Base-by-base conservation (phyloP, 2,797 vertebrate species). In the Erethizon dorsatum region DNA sequence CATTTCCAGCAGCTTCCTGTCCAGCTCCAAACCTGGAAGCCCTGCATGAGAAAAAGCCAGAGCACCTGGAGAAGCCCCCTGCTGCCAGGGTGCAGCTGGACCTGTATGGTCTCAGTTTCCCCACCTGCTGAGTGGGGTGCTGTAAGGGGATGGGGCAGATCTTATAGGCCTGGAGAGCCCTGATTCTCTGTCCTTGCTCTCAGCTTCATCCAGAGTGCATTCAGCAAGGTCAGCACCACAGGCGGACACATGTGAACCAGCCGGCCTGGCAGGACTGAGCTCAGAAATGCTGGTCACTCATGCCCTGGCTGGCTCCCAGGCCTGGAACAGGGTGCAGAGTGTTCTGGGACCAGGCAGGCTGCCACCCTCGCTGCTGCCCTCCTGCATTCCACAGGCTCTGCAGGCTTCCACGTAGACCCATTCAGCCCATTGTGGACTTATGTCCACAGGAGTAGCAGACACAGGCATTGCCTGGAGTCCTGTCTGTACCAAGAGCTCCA, bases 391-490 rank as follows among this genome's bases (percentile, higher is more conserved):
- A 18, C 50, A 56, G 56, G 82, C 56, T 41, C 17, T 26, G 15
- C 45, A 15, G 22, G 54, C 59, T 22, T 18, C 47, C 2, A 4
- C 41, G 7, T 5, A 28, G 59, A 24, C 65, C 69, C 59, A 0
- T 1, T 26, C 56, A 11, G 0, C 31, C 61, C 10, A 0, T 1
- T 1, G 20, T 26, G 50, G 45, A 13, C 57, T n/a, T 65, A 0
- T 1, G 24, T 22, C 5, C 56, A 8, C 18, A 2, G 13, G 37
- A 17, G 4, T 31, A 18, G 26, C 9, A 15, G 88, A 37, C 1
- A 0, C 13, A 0, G n/a, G n/a, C 61, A 0, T 15, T 1, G 1
- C 33, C 9, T 0, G 50, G 50, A 52, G 6, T 2, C 4, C 2
- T 2, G 1, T 17, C n/a, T 28, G 3, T 80, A 14, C 28, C 5